Percentiles rank a stretch among this genome's conserved stretches.
These are phyloP conservation scores for Lonchura striata DNA, from an alignment of 2,113 vertebrate genomes.

Conservation along the genomic window DNA sequence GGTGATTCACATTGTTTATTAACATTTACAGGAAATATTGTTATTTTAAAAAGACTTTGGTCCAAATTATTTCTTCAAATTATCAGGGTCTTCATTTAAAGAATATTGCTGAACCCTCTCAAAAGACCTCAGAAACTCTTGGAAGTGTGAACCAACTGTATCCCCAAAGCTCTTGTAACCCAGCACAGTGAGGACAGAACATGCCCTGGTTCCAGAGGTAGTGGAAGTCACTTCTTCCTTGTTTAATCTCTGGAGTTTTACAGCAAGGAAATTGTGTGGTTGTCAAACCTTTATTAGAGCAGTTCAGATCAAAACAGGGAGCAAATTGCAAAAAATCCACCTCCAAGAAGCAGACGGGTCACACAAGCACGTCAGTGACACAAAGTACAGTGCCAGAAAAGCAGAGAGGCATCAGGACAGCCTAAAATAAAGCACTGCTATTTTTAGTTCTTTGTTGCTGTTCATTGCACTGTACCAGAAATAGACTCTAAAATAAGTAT, in stretches of 20 bases:
- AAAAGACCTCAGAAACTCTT: not conserved
- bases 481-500: constrained; percentile 17
- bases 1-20: not conserved
- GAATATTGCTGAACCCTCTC: not conserved
- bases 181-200: not conserved
- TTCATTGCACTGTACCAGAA: not conserved
- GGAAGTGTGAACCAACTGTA: not conserved
- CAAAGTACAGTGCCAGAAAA: not conserved
- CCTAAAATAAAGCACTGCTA: not conserved
- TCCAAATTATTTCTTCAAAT: not conserved
- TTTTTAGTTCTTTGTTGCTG: constrained; percentile 6
- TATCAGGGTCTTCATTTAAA: not conserved
- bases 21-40: fast-evolving
- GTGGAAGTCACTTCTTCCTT: not conserved
- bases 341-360: not conserved
- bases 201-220: not conserved
- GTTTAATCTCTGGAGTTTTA: not conserved
- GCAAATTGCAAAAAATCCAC: not conserved
- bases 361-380: not conserved
- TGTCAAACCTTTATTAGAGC: not conserved
- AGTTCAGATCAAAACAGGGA: not conserved
- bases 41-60: not conserved
- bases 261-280: not conserved
- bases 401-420: not conserved
- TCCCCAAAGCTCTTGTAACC: not conserved